Evolutionary conservation across 2,888 invertebrate species (phyloP), one percentile per base, ranked within the genome.

Genomic region (Seira musarum): DNA sequence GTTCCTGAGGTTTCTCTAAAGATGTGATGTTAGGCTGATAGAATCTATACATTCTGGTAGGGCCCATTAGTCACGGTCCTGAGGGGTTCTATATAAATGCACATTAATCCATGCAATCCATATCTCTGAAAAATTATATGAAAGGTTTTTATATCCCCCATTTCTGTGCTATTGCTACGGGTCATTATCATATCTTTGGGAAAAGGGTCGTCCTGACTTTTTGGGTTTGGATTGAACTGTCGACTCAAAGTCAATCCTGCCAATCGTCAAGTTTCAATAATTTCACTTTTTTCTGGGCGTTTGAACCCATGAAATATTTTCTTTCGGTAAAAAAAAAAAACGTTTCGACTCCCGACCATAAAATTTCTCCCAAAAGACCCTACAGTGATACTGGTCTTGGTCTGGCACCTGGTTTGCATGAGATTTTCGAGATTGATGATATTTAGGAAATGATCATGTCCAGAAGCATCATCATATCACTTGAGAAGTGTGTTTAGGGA

Each of bases 361-460:
- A n/a, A 49, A 2, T 49, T n/a, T 49, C 49, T 49, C 13, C 13
- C 49, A 13, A 49, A 40, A 40, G 13, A 40, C 13, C 40, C 13
- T 40, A 40, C 40, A 40, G 30, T 30, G 17, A 49, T 49, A 49
- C 15, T 49, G 13, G 13, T 49, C 17, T 49, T 3, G 49, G 49
- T 2, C 13, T 49, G 49, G 49, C 17, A 49, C 30, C 30, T n/a
- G n/a, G n/a, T n/a, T 5, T 30, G 30, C 30, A 30, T 30, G 3
- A 30, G 30, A 30, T 8, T 30, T 30, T 35, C 19, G 75, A 80
- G 75, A 80, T 80, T 80, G 67, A 75, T 80, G 80, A 61, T 75
- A 74, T 24, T 46, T 53, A 68, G 71, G 53, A 49, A 49, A 49
- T 49, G 73, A 81, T 76, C 81, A 71, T 81, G 81, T 81, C 76